These are phyloP conservation scores for Eupithecia pulchellata DNA, from an alignment of 2,888 invertebrate genomes.

Conservation along the genomic window DNA sequence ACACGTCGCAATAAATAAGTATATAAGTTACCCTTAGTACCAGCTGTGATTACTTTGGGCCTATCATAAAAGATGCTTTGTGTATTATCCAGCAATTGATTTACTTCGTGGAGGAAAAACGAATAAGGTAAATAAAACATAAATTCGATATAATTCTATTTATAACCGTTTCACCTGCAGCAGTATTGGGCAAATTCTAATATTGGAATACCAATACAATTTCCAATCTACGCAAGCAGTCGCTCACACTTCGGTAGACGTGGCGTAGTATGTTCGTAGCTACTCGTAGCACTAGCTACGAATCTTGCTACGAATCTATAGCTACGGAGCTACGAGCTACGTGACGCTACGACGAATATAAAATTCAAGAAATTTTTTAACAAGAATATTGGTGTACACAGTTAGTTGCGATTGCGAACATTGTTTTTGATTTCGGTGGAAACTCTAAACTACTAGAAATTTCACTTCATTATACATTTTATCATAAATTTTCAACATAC, in stretches of 20 bases:
- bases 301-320: constrained; percentile 30
- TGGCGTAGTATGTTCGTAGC: constrained; percentile 12
- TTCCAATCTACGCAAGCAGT: constrained; percentile 38
- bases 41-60: background rate
- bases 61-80: too few species aligned
- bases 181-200: constrained; percentile 32
- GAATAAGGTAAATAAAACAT: background rate
- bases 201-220: constrained; percentile 36
- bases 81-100: background rate
- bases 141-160: background rate
- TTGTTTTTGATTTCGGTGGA: background rate
- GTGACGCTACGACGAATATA: background rate
- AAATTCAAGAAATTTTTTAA: background rate
- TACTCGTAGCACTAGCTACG: constrained; percentile 35
- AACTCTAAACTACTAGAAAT: too few species aligned
- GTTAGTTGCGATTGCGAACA: background rate
- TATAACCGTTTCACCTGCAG: constrained; percentile 18
- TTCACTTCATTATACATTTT: background rate
- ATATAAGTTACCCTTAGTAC: background rate
- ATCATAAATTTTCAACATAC: background rate
- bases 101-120: background rate
- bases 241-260: constrained; percentile 32
- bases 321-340: constrained; percentile 8
- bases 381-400: background rate
- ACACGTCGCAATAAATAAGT: too few species aligned